Base-by-base conservation (phyloP, 1,140 invertebrate species). In the Drosophila rufa region DNA sequence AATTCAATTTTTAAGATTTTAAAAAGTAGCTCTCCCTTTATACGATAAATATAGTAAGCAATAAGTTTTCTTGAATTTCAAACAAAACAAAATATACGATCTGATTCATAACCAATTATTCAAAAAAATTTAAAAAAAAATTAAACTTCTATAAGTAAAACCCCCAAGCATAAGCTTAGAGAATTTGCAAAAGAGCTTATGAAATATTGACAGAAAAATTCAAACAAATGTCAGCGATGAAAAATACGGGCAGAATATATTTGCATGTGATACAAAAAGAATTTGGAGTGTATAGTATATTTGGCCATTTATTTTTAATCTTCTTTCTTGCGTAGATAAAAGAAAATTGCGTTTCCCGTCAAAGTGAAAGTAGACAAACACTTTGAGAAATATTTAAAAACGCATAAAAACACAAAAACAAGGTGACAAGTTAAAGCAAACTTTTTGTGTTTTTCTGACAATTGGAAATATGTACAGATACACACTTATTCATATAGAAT, bases 311-410 rank as follows among this genome's bases (percentile, higher is more conserved):
- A 87, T 87, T 87, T 87, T 62, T 84, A 89, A 71, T 77, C 76
- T 53, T 30, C 19, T 62, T 79, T 73, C 60, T 83, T 65, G 80
- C 77, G 65, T 65, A 89, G 80, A 87, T 83, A 87, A 89, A 87
- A 83, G 80, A 80, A 80, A 83, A 78, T 89, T 87, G 76, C 77
- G 84, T 89, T 83, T 64, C 68, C 40, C 40, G 40, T 51, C 50
- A 40, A 74, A 77, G 50, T 65, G 64, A 74, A 51, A 59, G 80
- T 53, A 74, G 55, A 69, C 58, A 79, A 87, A 87, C 75, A 83
- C 65, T 47, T 25, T 48, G 57, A 56, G 45, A 57, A 45, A 69
- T 80, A 58, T 66, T 84, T 83, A 71, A 87, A 82, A 65, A 78
- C 47, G 25, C 67, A 89, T 77, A 87, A 82, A 85, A 76, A 30